These are phyloP conservation scores for Belgica antarctica DNA, from an alignment of 2,888 invertebrate species.

Conservation along the genomic window DNA sequence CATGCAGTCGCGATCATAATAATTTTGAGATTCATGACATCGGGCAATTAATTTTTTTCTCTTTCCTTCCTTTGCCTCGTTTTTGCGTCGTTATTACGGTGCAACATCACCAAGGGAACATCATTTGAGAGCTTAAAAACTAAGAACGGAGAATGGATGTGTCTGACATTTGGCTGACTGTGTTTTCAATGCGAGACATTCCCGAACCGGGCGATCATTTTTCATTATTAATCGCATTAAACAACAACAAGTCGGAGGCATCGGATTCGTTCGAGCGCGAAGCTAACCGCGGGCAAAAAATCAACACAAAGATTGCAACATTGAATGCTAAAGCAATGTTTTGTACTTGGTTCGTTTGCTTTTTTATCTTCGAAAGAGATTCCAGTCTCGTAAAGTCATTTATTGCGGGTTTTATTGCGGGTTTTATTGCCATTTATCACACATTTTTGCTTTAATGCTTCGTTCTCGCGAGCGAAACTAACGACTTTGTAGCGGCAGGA, in stretches of 20 bases:
- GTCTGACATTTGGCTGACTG: constrained; percentile 9
- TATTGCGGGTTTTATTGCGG: constrained; percentile 2
- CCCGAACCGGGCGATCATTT: background rate
- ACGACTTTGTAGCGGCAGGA: background rate
- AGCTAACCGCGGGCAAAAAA: background rate
- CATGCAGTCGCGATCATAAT: background rate
- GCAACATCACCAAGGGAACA: background rate
- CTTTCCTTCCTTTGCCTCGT: background rate
- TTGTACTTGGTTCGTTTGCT: background rate
- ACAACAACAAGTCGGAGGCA: background rate
- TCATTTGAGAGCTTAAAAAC: background rate
- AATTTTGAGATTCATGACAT: background rate
- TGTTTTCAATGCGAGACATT: background rate
- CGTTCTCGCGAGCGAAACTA: background rate
- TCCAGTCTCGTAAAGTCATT: constrained; percentile 19
- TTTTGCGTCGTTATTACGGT: constrained; percentile 11
- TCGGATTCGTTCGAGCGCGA: constrained; percentile 6
- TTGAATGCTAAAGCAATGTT: background rate
- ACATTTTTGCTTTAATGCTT: background rate
- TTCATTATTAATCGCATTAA: constrained; percentile 23
- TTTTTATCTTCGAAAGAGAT: background rate
- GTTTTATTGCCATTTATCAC: constrained; percentile 15
- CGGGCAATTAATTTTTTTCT: constrained; percentile 1
- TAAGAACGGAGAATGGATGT: background rate
- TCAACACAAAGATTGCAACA: constrained; percentile 20